phyloP scores from a whole-genome alignment of 2,888 invertebrate species.

The Mesodorylaimus sp. region DNA sequence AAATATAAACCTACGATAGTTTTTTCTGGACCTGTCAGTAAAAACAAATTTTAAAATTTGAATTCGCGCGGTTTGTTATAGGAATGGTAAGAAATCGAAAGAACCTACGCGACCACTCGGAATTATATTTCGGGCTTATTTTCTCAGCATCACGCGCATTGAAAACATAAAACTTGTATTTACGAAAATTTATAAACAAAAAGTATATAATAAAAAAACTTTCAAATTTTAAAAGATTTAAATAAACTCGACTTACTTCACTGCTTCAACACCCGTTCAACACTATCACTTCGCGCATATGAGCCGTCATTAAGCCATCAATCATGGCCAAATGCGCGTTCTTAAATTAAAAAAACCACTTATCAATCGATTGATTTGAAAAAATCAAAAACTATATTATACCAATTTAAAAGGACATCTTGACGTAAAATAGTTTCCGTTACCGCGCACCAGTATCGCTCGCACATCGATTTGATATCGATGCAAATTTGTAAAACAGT shows the following conservation, averaged over 20 bases:
- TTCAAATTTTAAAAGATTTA: not conserved
- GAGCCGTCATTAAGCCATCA: conserved; percentile 34
- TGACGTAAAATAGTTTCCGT: conserved; percentile 32
- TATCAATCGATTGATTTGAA: too few species aligned
- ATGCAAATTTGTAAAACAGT: conserved; percentile 31
- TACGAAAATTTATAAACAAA: too few species aligned
- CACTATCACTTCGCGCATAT: conserved; percentile 29
- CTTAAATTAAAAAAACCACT: conserved; percentile 21
- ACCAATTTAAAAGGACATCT: conserved; percentile 30
- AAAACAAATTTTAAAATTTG: too few species aligned
- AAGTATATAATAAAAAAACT: too few species aligned
- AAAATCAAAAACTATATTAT: not conserved
- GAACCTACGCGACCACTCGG: too few species aligned
- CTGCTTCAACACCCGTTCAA: conserved; percentile 29
- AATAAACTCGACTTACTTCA: conserved; percentile 21
- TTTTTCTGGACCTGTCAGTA: too few species aligned
- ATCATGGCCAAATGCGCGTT: conserved; percentile 35
- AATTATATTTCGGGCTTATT: too few species aligned
- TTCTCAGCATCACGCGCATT: too few species aligned
- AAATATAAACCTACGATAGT: too few species aligned
- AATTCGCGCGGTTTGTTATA: too few species aligned
- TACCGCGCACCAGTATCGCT: conserved; percentile 21
- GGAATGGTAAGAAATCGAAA: too few species aligned
- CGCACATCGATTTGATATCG: conserved; percentile 11
- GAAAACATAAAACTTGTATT: too few species aligned